phyloP scores from a whole-genome alignment of 1,140 invertebrate genomes.

The Nasonia giraulti region DNA sequence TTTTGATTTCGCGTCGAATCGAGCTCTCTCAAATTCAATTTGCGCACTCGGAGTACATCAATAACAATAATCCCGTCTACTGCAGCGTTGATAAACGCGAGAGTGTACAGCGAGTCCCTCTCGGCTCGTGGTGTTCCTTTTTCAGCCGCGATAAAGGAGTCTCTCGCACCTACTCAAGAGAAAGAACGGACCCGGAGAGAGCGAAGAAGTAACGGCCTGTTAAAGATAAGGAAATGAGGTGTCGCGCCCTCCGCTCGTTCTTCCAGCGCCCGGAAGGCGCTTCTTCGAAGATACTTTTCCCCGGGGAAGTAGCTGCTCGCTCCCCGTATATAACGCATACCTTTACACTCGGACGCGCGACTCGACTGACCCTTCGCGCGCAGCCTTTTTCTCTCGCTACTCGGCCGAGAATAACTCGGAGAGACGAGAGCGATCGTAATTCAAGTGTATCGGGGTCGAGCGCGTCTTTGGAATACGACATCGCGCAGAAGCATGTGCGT shows the following conservation, averaged over 20 bases:
- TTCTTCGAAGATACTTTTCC: constrained; percentile 50
- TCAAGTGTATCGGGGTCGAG: constrained; percentile 15
- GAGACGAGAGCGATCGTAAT: constrained; percentile 16
- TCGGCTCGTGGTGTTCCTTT: neutral
- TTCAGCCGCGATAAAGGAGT: constrained; percentile 54
- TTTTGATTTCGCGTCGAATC: too few relatives aligned
- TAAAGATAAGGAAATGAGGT: constrained; percentile 76
- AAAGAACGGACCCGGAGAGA: neutral
- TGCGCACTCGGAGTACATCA: neutral
- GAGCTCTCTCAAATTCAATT: too few relatives aligned
- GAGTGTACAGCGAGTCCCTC: neutral
- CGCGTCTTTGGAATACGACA: constrained; percentile 30
- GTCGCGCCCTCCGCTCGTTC: constrained; percentile 64
- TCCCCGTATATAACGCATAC: constrained; percentile 57
- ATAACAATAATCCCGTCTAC: neutral
- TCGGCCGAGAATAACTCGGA: constrained; percentile 42
- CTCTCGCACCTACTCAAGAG: constrained; percentile 5
- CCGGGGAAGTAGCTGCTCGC: constrained; percentile 62
- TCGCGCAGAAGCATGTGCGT: neutral
- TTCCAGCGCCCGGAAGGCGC: constrained; percentile 53
- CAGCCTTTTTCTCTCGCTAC: neutral
- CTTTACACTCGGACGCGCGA: constrained; percentile 71
- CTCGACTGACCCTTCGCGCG: constrained; percentile 55
- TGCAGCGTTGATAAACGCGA: constrained; percentile 29
- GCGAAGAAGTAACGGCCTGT: constrained; percentile 69